Base-by-base conservation (phyloP, 2,113 vertebrate species). In the Elanoides forficatus region DNA sequence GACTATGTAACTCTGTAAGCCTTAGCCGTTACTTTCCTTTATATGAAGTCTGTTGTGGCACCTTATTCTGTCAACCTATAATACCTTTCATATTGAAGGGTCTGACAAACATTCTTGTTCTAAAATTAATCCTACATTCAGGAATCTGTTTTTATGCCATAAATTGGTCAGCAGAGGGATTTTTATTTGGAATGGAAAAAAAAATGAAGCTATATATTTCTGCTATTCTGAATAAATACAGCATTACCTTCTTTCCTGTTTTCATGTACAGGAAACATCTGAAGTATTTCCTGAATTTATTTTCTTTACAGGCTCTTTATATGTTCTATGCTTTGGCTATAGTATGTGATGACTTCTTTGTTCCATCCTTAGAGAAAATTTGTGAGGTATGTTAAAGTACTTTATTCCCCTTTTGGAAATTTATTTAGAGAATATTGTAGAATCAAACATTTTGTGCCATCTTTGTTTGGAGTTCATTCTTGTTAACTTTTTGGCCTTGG, bases 311-410 rank as follows among this genome's bases (percentile, higher is more conserved):
- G 99, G 97, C 99, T 47, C 98, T 99, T 92, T 99, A 99, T 98
- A 99, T 99, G 99, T 99, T 99, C 96, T 98, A 99, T 78, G 99
- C 99, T 48, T 98, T 99, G 96, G 99, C 99, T 83, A 99, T 99
- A 71, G 99, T 99, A 45, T 99, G 99, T 8, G 99, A 99, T 15
- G 99, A 99, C 97, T 99, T 99, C 98, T 99, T 99, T 91, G 99
- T 99, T 90, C 99, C 99, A 1, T 99, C 99, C 22, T 98, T 99
- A 78, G 99, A 99, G 97, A 99, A 99, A 97, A 99, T 99, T 95
- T 99, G 99, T 78, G 99, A 99, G 99, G 99, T 99, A 98, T 9
- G 97, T 93, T 56, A 68, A 70, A 48, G 2, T 87, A 62, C 42
- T 63, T 65, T 38, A 53, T 55, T 75, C 21, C 30, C 71, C 11